These are phyloP conservation scores for Percopsis transmontana DNA, from an alignment of 2,113 vertebrate species.

Conservation along the genomic window DNA sequence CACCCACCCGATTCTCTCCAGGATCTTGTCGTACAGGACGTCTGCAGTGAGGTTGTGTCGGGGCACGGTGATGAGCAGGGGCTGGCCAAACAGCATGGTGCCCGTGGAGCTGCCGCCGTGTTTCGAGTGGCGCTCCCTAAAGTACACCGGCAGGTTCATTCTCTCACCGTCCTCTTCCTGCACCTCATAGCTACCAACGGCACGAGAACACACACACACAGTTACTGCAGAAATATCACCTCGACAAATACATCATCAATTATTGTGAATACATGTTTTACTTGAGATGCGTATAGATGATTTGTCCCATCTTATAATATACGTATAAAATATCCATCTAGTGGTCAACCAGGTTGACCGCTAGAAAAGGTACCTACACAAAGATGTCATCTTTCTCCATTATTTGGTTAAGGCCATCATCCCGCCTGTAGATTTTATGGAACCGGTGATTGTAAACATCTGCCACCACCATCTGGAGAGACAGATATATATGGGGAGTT, in stretches of 20 bases:
- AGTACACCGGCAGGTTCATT: conserved; percentile 90
- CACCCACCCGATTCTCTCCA: conserved; percentile 89
- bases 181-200: conserved; percentile 85
- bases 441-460: conserved; percentile 98
- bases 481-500: neutral
- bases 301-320: no score
- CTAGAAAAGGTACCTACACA: conserved; percentile 91
- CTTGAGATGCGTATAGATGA: no score
- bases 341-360: no score
- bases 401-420: conserved; percentile 93
- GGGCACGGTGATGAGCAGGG: conserved; percentile 87
- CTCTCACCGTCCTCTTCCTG: conserved; percentile 75
- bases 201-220: neutral
- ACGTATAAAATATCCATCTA: no score
- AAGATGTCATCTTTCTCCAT: conserved; percentile 97
- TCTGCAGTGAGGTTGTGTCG: conserved; percentile 87
- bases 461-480: conserved; percentile 91
- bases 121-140: conserved; percentile 88
- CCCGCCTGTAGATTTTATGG: conserved; percentile 94
- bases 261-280: no score
- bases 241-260: no score
- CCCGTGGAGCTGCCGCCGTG: conserved; percentile 81
- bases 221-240: no score
- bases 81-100: conserved; percentile 90
- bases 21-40: conserved; percentile 83